These are phyloP conservation scores for Octopus bimaculoides DNA, from an alignment of 1,140 invertebrate genomes.

Conservation along the genomic window DNA sequence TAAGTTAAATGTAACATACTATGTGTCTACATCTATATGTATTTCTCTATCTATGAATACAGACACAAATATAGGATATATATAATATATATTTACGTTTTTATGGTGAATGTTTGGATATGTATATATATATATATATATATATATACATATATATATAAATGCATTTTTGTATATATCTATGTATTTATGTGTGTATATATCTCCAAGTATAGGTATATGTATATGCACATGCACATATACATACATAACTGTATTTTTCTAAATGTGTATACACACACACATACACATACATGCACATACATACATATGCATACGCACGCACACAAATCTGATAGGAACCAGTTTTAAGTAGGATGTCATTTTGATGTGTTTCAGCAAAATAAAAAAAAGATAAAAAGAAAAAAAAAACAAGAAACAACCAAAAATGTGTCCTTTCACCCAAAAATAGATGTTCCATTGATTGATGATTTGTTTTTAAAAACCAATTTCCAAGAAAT, in stretches of 20 bases:
- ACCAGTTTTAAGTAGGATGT: too few species aligned
- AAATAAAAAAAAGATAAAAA: too few species aligned
- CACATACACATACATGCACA: background rate
- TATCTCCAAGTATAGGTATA: background rate
- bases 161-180: background rate
- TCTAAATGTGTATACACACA: background rate
- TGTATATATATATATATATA: background rate
- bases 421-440: too few species aligned
- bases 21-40: background rate
- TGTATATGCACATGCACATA: background rate
- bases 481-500: too few species aligned
- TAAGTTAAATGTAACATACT: too few species aligned
- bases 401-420: too few species aligned
- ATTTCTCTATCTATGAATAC: background rate
- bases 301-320: background rate
- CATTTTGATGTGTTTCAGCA: too few species aligned
- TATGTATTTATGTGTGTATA: background rate
- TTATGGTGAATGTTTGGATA: background rate
- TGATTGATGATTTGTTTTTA: too few species aligned
- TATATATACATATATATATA: background rate
- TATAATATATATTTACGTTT: background rate
- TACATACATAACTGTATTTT: background rate
- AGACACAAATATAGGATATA: background rate
- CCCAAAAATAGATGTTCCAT: too few species aligned
- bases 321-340: background rate